Conservation (phyloP, 37 sponge, comb jelly and placozoan genomes). For the Aphrocallistes beatrix region DNA sequence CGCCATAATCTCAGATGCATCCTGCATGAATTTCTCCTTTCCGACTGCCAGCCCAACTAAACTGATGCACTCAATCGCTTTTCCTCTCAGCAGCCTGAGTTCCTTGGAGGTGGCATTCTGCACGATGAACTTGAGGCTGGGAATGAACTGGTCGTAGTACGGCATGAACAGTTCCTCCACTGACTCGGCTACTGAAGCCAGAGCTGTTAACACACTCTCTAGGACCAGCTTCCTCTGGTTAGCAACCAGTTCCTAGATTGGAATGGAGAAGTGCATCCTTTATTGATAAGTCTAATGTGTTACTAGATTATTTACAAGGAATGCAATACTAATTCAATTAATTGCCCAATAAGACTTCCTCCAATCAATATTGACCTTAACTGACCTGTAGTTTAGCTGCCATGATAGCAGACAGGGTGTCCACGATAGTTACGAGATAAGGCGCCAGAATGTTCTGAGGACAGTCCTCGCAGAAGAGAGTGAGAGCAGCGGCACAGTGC, state of each 20-base stretch:
- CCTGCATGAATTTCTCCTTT: constrained; percentile 90
- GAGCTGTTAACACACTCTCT: constrained; percentile 84
- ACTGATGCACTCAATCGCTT: constrained; percentile 95
- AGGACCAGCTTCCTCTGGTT: constrained; percentile 64
- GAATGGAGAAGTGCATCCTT: too few relatives aligned
- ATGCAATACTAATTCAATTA: too few relatives aligned
- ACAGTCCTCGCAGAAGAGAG: constrained; percentile 84
- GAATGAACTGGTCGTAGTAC: constrained; percentile 95
- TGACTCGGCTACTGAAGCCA: constrained; percentile 82
- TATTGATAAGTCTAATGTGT: too few relatives aligned
- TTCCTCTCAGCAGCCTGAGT: constrained; percentile 75
- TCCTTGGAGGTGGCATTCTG: constrained; percentile 62
- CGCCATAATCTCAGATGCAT: constrained; percentile 88
- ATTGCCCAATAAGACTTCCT: too few relatives aligned
- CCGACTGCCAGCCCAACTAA: constrained; percentile 96
- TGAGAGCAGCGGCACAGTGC: constrained; percentile 87
- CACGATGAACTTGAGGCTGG: constrained; percentile 89
- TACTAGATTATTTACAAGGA: too few relatives aligned
- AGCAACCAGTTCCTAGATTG: constrained; percentile 43
- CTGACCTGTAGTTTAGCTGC: constrained; percentile 32
- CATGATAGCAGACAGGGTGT: constrained; percentile 51
- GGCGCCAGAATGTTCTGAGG: constrained; percentile 61
- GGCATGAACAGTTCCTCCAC: constrained; percentile 75
- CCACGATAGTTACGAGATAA: constrained; percentile 53
- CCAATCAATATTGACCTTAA: too few relatives aligned